Percentiles rank a stretch among this genome's conserved stretches.
These are phyloP conservation scores for Symphodus melops DNA, from an alignment of 2,113 vertebrate genomes.

Conservation along the genomic window DNA sequence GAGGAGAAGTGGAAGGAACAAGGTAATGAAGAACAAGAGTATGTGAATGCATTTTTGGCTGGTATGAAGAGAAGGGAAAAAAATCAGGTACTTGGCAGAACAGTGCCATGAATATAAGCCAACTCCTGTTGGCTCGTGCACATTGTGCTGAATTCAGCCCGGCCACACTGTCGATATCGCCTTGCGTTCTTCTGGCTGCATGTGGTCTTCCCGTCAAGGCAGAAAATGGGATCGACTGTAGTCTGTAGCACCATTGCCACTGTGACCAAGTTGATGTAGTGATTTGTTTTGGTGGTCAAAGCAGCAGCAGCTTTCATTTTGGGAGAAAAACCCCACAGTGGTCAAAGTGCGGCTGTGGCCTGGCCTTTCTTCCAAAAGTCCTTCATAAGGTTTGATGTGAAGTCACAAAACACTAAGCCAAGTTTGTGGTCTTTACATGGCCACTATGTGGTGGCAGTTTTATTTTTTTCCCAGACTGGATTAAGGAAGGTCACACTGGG, in stretches of 20 bases:
- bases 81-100: constrained; percentile 42
- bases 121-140: constrained; percentile 46
- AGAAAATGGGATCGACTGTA: constrained; percentile 43
- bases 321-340: constrained; percentile 42
- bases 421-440: constrained; percentile 45
- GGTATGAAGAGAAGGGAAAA: constrained; percentile 27
- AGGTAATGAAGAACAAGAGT: constrained; percentile 30
- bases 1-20: constrained; percentile 13
- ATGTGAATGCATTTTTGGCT: constrained; percentile 44
- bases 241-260: constrained; percentile 35
- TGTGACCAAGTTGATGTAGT: constrained; percentile 52
- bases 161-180: constrained; percentile 62
- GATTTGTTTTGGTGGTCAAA: constrained; percentile 66
- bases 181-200: constrained; percentile 29
- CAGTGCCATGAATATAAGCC: constrained; percentile 37
- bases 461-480: constrained; percentile 42
- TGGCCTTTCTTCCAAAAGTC: constrained; percentile 50
- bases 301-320: constrained; percentile 60
- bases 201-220: constrained; percentile 61
- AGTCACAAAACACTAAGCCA: constrained; percentile 31
- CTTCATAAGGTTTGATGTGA: constrained; percentile 1
- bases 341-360: constrained; percentile 62
- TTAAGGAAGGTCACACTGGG: constrained; percentile 44
- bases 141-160: constrained; percentile 1
- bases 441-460: constrained; percentile 32